Conservation (phyloP, 2,797 vertebrate genomes). For the Catostomus latipinnis region DNA sequence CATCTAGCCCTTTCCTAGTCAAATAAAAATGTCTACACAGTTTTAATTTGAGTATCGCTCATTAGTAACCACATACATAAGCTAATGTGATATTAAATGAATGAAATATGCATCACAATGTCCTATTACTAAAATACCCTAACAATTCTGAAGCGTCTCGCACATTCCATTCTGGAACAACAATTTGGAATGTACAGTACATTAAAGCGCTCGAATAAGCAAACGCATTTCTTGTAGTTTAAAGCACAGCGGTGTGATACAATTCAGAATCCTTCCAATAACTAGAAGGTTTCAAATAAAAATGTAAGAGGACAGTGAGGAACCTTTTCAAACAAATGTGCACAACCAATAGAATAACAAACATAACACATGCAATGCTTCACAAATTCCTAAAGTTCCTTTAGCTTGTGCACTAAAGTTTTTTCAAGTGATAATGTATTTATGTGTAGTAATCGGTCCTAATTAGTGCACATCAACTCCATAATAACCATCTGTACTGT, state of each 20-base stretch:
- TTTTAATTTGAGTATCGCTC: neutral
- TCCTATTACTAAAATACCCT: conserved; percentile 17
- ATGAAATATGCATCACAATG: neutral
- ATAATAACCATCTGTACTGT: neutral
- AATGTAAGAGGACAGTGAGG: neutral
- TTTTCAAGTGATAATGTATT: neutral
- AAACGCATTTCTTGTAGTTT: conserved; percentile 26
- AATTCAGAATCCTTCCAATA: neutral
- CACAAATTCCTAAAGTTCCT: neutral
- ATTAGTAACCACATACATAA: neutral
- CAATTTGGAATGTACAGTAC: conserved; percentile 20
- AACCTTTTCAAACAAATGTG: neutral
- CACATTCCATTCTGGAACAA: neutral
- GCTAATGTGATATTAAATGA: neutral
- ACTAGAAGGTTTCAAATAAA: neutral
- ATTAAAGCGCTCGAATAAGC: neutral
- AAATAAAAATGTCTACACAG: neutral
- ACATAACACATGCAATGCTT: neutral
- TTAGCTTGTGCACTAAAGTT: neutral
- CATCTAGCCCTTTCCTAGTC: neutral
- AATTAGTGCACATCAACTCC: neutral
- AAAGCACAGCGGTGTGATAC: conserved; percentile 14
- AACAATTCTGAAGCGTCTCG: neutral
- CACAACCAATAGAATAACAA: neutral
- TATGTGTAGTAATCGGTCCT: neutral